These are phyloP conservation scores for Ashinkailepas kermadecensis DNA, from an alignment of 2,888 invertebrate species.

Conservation along the genomic window DNA sequence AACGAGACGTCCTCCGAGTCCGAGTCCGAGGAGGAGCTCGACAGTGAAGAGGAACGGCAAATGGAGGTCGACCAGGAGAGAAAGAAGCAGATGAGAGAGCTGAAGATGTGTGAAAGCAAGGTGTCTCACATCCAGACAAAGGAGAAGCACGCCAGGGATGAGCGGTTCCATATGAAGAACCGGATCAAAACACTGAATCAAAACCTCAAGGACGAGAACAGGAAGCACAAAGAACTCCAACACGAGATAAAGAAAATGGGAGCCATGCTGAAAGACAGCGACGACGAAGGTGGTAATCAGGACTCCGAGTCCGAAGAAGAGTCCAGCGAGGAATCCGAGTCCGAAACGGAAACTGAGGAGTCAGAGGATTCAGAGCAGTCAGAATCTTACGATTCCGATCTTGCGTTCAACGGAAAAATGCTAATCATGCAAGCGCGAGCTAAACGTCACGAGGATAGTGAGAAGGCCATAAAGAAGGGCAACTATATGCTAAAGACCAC, in stretches of 20 bases:
- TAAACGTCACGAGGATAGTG: slow-evolving; percentile 68
- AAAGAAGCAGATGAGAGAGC: slow-evolving; percentile 55
- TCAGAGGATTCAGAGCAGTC: slow-evolving; percentile 28
- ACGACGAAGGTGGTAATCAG: slow-evolving; percentile 45
- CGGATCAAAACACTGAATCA: slow-evolving; percentile 73
- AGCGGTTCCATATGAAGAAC: slow-evolving; percentile 66
- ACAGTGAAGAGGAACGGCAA: slow-evolving; percentile 34
- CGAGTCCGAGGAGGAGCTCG: slow-evolving; percentile 46
- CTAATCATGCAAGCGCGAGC: slow-evolving; percentile 42
- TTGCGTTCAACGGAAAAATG: slow-evolving; percentile 21
- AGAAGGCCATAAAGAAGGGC: slow-evolving; percentile 75
- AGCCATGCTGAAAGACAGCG: slow-evolving; percentile 5
- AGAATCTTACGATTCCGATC: slow-evolving; percentile 30
- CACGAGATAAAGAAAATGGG: slow-evolving; percentile 82
- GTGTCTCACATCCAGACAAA: slow-evolving; percentile 36
- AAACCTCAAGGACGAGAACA: slow-evolving; percentile 60
- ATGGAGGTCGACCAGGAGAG: slow-evolving; percentile 44
- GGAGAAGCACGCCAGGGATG: slow-evolving; percentile 50
- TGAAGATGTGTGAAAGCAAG: slow-evolving; percentile 55
- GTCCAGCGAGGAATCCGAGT: slow-evolving; percentile 28
- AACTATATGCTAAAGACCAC: slow-evolving; percentile 80
- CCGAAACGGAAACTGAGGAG: slow-evolving; percentile 25
- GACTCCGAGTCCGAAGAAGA: slow-evolving; percentile 31
- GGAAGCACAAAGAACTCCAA: slow-evolving; percentile 71
- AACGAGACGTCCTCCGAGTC: slow-evolving; percentile 53